phyloP scores from a whole-genome alignment of 2,797 vertebrate genomes.

The Austrolebias charrua region DNA sequence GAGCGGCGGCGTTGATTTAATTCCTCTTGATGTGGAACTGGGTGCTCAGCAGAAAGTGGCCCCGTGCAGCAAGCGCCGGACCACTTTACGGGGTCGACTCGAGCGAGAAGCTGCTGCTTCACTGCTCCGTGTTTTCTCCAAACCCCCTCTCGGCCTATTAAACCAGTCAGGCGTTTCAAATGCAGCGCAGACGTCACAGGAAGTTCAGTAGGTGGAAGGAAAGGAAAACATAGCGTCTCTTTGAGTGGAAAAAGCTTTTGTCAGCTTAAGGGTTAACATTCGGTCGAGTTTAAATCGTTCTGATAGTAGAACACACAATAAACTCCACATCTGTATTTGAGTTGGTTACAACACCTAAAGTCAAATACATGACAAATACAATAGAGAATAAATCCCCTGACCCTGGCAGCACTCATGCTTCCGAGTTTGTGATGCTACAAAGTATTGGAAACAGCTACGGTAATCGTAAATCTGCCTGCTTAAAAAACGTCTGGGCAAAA shows the following conservation, averaged over 20 bases:
- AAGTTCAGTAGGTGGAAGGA: conserved; percentile 53
- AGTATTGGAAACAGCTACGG: too few relatives aligned
- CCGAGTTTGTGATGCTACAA: too few relatives aligned
- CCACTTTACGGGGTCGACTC: conserved; percentile 43
- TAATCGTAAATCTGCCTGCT: too few relatives aligned
- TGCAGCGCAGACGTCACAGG: conserved; percentile 49
- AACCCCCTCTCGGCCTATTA: conserved; percentile 52
- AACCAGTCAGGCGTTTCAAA: conserved; percentile 68
- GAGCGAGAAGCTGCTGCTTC: conserved; percentile 22
- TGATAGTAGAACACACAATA: too few relatives aligned
- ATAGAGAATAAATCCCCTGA: too few relatives aligned
- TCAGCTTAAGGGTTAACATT: neutral
- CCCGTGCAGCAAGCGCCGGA: conserved; percentile 54
- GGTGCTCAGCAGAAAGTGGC: conserved; percentile 73
- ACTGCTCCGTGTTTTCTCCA: conserved; percentile 35
- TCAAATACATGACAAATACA: too few relatives aligned
- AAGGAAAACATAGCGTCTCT: conserved; percentile 30
- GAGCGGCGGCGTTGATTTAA: conserved; percentile 64
- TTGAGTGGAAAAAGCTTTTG: conserved; percentile 15
- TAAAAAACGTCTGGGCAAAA: too few relatives aligned
- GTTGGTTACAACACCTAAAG: too few relatives aligned
- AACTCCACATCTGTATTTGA: too few relatives aligned
- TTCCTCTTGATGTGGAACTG: conserved; percentile 68
- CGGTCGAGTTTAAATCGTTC: too few relatives aligned
- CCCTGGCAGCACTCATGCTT: too few relatives aligned